Evolutionary conservation across 2,888 invertebrate species (phyloP).

Genomic region (Ceratothoa steindachneri): DNA sequence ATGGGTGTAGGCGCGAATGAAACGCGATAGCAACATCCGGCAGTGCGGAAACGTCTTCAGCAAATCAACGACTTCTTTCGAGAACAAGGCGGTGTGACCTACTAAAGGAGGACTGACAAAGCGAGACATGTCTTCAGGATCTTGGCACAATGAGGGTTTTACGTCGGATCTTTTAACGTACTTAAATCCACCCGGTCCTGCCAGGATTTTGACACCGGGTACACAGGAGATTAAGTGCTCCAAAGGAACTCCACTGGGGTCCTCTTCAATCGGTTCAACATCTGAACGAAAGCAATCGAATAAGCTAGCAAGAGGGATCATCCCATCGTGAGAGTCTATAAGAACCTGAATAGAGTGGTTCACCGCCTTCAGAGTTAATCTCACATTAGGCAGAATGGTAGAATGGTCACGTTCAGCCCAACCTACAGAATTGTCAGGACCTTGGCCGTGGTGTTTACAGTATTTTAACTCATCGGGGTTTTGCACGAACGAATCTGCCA

Average conservation of each 20-base stretch:
- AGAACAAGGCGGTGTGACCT: conserved; percentile 72
- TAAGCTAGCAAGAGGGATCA: conserved; percentile 70
- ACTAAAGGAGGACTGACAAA: conserved; percentile 64
- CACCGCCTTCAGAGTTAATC: conserved; percentile 62
- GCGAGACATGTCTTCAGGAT: conserved; percentile 52
- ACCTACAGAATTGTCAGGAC: conserved; percentile 56
- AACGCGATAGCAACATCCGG: conserved; percentile 74
- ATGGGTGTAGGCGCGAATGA: conserved; percentile 93
- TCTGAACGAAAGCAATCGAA: conserved; percentile 74
- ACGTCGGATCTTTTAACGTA: conserved; percentile 54
- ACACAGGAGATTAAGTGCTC: conserved; percentile 86
- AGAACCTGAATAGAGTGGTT: conserved; percentile 64
- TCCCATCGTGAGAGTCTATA: conserved; percentile 70
- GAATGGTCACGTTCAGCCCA: conserved; percentile 71
- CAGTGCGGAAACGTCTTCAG: conserved; percentile 75
- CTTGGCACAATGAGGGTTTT: conserved; percentile 26
- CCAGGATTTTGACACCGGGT: conserved; percentile 62
- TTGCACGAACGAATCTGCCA: conserved; percentile 52
- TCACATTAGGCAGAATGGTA: conserved; percentile 61
- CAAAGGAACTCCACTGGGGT: conserved; percentile 59
- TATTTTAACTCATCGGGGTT: conserved; percentile 50
- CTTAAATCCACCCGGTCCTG: conserved; percentile 55
- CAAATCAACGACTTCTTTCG: conserved; percentile 80
- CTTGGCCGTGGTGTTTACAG: conserved; percentile 56
- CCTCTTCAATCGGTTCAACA: conserved; percentile 61